These are phyloP conservation scores for Nyctibius grandis DNA, from an alignment of 2,797 vertebrate species.

Conservation along the genomic window DNA sequence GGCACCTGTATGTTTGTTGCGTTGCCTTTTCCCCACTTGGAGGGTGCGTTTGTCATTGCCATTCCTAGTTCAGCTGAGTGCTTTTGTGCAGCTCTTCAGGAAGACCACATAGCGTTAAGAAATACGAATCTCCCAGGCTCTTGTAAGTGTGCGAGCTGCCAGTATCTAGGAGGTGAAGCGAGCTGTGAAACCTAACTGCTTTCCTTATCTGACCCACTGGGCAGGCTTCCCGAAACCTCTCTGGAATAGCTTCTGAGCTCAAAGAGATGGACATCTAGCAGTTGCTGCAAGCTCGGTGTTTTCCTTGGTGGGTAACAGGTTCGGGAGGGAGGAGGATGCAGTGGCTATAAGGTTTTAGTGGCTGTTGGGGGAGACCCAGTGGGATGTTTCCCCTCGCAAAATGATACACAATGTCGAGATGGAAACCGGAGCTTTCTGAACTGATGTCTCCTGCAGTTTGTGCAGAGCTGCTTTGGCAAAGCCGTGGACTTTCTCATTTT, in stretches of 20 bases:
- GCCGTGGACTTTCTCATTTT: not conserved
- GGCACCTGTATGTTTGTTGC: not conserved
- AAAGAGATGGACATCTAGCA: not conserved
- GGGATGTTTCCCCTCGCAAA: not conserved
- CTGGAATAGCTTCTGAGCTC: not conserved
- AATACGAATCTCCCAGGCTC: not conserved
- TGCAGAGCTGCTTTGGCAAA: not conserved
- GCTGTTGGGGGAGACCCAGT: not conserved
- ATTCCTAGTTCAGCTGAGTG: not conserved
- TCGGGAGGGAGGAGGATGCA: not conserved
- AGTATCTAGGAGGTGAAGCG: not conserved
- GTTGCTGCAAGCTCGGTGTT: not conserved
- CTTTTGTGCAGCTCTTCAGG: not conserved
- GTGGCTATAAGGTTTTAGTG: not conserved
- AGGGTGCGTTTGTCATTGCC: not conserved
- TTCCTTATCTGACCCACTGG: not conserved
- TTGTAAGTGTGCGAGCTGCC: not conserved
- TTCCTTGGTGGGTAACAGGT: not conserved
- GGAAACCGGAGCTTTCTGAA: not conserved
- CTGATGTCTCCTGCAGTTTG: not conserved
- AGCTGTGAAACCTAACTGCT: not conserved
- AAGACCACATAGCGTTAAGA: not conserved
- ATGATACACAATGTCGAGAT: accelerated
- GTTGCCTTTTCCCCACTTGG: not conserved
- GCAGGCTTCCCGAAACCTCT: not conserved